Evolutionary conservation across 1,140 invertebrate genomes (phyloP), one percentile per base, ranked within the genome.

Genomic region (Zaprionus tsacasi): DNA sequence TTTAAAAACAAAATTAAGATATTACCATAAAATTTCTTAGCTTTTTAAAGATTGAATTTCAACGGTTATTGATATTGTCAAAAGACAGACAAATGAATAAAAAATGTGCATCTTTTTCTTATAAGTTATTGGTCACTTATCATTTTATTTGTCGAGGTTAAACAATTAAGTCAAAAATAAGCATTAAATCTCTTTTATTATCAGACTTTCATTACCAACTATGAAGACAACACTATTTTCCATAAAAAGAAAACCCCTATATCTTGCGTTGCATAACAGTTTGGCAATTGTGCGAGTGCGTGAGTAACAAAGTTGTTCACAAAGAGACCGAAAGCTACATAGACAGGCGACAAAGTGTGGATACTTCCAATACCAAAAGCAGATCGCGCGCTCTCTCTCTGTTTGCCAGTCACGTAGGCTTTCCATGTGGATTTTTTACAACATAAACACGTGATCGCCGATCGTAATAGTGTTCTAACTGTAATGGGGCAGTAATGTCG

Each of bases 391-490:
- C 7, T 8, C n/a, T 15, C 1, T 15, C 35, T 75, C 66, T 45
- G 40, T 45, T 6, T 45, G 48, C 76, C 13, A 25, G 83, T 82
- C 83, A 86, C 82, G 83, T 86, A 88, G 66, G 55, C 17, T 61
- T 85, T 76, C 76, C 76, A 60, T 21, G 27, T 33, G 81, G n/a
- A 12, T 50, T 21, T 69, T 72, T 65, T 77, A 71, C 80, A 63
- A 61, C 77, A 83, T 67, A 59, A 61, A 64, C 70, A 83, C 72
- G 80, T 82, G 80, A 82, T 82, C 76, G 72, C 38, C 17, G 57
- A 70, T 63, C 54, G 11, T 74, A 54, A 79, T 54, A 48, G 55
- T 50, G 71, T 79, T 86, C 82, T 86, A 88, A 79, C 82, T 77
- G 76, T 88, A 73, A 73, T 76, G 45, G 50, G 43, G 48, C 12